Evolutionary conservation across 2,113 vertebrate genomes (phyloP).

Genomic region (Xiphophorus hellerii): DNA sequence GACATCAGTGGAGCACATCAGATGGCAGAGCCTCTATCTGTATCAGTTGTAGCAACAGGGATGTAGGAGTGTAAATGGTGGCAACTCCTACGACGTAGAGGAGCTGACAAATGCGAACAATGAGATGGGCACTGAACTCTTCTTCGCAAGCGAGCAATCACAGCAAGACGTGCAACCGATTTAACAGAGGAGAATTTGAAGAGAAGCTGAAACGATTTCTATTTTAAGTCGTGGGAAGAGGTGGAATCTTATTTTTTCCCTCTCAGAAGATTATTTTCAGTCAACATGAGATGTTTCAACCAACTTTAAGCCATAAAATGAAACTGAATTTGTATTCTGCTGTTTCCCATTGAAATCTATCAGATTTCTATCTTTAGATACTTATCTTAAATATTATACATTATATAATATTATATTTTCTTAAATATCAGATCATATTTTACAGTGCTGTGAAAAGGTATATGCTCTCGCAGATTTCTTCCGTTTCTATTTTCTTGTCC

Average conservation of each 20-base stretch:
- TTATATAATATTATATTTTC: too few species aligned
- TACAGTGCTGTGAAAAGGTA: too few species aligned
- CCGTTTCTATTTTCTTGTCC: too few species aligned
- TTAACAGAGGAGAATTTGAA: not conserved
- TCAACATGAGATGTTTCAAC: not conserved
- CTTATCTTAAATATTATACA: too few species aligned
- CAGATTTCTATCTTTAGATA: too few species aligned
- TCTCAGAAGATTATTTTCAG: not conserved
- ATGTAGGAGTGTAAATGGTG: slow-evolving; percentile 18
- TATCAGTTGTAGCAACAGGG: slow-evolving; percentile 7
- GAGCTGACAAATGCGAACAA: slow-evolving; percentile 15
- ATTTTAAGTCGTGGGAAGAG: not conserved
- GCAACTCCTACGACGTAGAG: slow-evolving; percentile 5
- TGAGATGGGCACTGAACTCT: slow-evolving; percentile 11
- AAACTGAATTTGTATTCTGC: too few species aligned
- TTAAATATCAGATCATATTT: too few species aligned
- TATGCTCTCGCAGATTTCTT: too few species aligned
- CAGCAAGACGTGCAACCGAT: not conserved
- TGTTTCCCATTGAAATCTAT: too few species aligned
- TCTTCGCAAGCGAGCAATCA: not conserved
- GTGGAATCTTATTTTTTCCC: not conserved
- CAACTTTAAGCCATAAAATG: too few species aligned
- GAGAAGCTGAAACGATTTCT: slow-evolving; percentile 2
- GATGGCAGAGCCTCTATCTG: slow-evolving; percentile 1
- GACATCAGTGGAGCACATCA: slow-evolving; percentile 14